Percentiles rank a stretch among this genome's conserved stretches.
phyloP scores from a whole-genome alignment of 2,888 invertebrate genomes.

The Scrobipalpa atriplicella region DNA sequence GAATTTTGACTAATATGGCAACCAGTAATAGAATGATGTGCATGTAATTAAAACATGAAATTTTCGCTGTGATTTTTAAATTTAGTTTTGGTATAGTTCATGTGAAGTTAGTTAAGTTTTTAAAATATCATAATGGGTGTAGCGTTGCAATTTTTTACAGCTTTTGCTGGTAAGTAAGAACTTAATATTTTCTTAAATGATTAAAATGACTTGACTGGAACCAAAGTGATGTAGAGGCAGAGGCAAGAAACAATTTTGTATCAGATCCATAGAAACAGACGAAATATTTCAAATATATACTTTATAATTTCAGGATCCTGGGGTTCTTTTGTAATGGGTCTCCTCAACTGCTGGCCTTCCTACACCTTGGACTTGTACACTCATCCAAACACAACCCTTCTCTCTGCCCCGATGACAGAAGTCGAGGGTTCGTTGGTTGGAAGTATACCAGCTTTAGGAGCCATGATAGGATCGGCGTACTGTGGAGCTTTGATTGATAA shows the following conservation, averaged over 20 bases:
- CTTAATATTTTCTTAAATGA: neutral
- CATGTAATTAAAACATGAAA: constrained; percentile 14
- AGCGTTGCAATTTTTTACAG: constrained; percentile 42
- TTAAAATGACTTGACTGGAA: neutral
- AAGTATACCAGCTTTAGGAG: constrained; percentile 80
- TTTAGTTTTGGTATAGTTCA: neutral
- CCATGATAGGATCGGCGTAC: constrained; percentile 72
- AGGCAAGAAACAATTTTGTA: too few species aligned
- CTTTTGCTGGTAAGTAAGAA: constrained; percentile 44
- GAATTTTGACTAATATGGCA: constrained; percentile 3
- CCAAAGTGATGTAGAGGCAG: too few species aligned
- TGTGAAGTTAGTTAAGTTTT: neutral
- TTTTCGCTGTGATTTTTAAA: neutral
- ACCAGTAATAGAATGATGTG: constrained; percentile 1
- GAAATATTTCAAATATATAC: neutral
- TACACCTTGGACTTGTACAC: constrained; percentile 75
- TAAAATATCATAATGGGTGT: constrained; percentile 41
- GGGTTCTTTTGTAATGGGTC: constrained; percentile 56
- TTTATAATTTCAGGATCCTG: constrained; percentile 53
- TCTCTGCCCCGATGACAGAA: constrained; percentile 69
- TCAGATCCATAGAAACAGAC: too few species aligned
- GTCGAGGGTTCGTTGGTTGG: constrained; percentile 79
- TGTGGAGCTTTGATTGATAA: constrained; percentile 72
- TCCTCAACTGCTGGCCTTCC: constrained; percentile 82
- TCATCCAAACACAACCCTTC: constrained; percentile 63